These are phyloP conservation scores for Gambusia holbrooki DNA, from an alignment of 2,113 vertebrate species.

Conservation along the genomic window DNA sequence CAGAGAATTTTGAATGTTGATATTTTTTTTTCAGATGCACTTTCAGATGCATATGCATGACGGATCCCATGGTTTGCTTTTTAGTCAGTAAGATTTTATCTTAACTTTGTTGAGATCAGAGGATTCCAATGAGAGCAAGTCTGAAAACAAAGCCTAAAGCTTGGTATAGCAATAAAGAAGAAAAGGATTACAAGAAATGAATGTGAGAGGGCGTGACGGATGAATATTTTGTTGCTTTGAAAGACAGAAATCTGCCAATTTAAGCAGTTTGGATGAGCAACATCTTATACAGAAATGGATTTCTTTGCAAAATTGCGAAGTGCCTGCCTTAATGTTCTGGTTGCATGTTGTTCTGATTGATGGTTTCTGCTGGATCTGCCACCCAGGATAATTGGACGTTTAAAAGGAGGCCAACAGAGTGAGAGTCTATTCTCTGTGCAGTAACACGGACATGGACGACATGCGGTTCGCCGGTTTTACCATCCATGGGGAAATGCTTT, in stretches of 20 bases:
- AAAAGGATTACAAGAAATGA: background rate
- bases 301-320: background rate
- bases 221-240: constrained; percentile 16
- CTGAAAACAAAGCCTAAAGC: background rate
- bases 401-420: background rate
- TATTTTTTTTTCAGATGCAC: background rate
- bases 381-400: constrained; percentile 3
- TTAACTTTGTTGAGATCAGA: background rate
- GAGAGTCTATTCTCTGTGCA: background rate
- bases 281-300: constrained; percentile 29
- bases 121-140: background rate
- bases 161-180: background rate
- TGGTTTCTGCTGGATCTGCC: constrained; percentile 1
- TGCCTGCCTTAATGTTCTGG: background rate
- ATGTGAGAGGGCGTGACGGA: constrained; percentile 13
- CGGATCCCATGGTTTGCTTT: no score
- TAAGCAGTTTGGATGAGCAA: background rate
- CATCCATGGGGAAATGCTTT: constrained; percentile 9
- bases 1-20: no score
- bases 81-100: no score
- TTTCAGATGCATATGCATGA: background rate
- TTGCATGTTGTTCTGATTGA: constrained; percentile 9
- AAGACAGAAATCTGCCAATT: constrained; percentile 29
- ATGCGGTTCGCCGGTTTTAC: constrained; percentile 7
- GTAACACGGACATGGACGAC: background rate